Evolutionary conservation across 2,888 invertebrate species (phyloP), one percentile per base, ranked within the genome.

Genomic region (Bibio marci): DNA sequence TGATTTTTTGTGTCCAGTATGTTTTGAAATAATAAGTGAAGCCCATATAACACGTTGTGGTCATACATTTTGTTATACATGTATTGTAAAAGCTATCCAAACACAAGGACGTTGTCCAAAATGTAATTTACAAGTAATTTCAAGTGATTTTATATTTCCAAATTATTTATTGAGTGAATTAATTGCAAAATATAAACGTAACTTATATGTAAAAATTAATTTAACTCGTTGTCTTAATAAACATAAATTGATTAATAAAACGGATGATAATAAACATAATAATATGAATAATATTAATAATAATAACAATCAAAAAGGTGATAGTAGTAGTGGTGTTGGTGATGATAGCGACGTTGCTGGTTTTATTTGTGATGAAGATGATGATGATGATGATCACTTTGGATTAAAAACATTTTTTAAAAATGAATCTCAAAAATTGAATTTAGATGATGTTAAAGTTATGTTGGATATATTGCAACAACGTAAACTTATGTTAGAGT

Each of bases 21-120:
- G 92, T 63, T 83, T 88, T 61, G 83, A 87, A 57, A 64, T 85
- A 35, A 85, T 91, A 43, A 79, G 80, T 48, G 88, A 88, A 58
- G 88, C 91, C 0, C 80, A 87, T 59, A 86, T 91, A 52, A 90
- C 90, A 0, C 75, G 80, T 47, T 91, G 92, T 62, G 91, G 91
- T 0, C 91, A 92, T 57, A 88, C 88, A 2, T 92, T 86, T 64
- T 92, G 92, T 60, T 77, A 74, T 54, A 69, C 72, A 14, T 92
- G 91, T 59, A 82, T 91, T 36, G 61, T 64, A 15, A 71, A 70
- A 47, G 71, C 76, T 3, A 63, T 83, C 30, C 76, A 78, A 50
- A 62, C 66, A 3, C 68, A 65, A 43, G 71, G 73, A 42, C 67
- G 80, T 34, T 91, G 90, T 57, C 88, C 90, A 2, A 83, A 85